Base-by-base conservation (phyloP, 2,888 invertebrate genomes). In the Heteromyza rotundicornis region DNA sequence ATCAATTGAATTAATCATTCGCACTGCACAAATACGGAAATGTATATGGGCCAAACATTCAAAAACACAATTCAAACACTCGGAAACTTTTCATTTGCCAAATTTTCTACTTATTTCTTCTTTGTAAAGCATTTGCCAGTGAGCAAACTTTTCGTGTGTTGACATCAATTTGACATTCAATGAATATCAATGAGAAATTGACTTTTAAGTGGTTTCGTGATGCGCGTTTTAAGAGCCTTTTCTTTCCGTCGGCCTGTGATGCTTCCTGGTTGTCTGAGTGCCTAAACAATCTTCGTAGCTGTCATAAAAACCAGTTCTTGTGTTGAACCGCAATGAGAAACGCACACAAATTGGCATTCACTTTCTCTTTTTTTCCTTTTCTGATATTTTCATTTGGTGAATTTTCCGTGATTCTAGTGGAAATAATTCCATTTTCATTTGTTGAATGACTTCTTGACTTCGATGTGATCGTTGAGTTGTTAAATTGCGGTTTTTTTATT, bases 131-230 rank as follows among this genome's bases (percentile, higher is more conserved):
- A n/a, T 32, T 32, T 12, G 32, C 7, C 12, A n/a, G 40, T 3
- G 14, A n/a, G 40, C 8, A 40, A n/a, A 8, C 40, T n/a, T 8
- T n/a, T 14, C 12, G 10, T n/a, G 47, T 47, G 47, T 47, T 47
- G 47, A 67, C 63, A 65, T 65, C 62, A 59, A 59, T 60, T 65
- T 62, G 67, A 67, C 67, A 65, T 65, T 60, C 58, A 60, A 63
- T 44, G 67, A 67, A 67, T 67, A 65, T 67, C 65, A 67, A 67
- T 65, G 65, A 65, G 65, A 55, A 55, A 67, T 65, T 65, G 65
- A 67, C 64, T 67, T 67, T 63, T 35, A 47, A 47, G 47, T 47
- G 47, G 47, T 47, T 47, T 47, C 47, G 47, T 47, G 47, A 19
- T 47, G 47, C 20, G 47, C 47, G 19, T 20, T 19, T 20, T 19